A percentile compares a stretch with the other conserved stretches of the same genome.
Conservation (phyloP, 2,113 vertebrate genomes). For the Caracal caracal region DNA sequence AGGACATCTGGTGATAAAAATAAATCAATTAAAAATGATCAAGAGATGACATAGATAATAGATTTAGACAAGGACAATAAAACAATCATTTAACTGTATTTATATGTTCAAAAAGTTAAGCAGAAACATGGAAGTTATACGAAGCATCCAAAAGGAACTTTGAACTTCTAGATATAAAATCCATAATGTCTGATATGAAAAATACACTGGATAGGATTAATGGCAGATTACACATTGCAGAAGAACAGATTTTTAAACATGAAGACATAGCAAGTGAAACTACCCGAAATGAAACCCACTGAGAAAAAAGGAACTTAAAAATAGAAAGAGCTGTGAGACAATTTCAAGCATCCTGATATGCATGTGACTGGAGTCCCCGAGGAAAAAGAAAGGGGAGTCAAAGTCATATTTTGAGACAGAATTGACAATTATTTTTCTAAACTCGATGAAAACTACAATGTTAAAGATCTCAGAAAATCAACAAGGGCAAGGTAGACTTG, state of each 20-base stretch:
- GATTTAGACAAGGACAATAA: neutral
- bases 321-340: neutral
- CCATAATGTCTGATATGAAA: neutral
- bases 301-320: neutral
- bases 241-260: neutral
- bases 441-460: neutral
- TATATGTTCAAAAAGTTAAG: conserved; percentile 1
- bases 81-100: neutral
- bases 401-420: neutral
- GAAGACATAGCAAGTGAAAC: neutral
- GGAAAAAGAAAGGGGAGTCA: neutral
- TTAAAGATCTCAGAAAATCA: neutral
- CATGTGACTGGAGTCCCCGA: neutral
- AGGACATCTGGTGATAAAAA: neutral
- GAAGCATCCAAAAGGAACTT: neutral
- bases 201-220: neutral
- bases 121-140: neutral
- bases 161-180: neutral
- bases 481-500: neutral
- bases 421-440: neutral
- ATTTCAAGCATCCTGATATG: neutral
- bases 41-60: neutral
- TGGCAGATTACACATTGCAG: neutral
- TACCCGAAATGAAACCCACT: neutral
- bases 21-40: neutral